Conservation (phyloP, 2,888 invertebrate genomes). For the Drosophila recens region DNA sequence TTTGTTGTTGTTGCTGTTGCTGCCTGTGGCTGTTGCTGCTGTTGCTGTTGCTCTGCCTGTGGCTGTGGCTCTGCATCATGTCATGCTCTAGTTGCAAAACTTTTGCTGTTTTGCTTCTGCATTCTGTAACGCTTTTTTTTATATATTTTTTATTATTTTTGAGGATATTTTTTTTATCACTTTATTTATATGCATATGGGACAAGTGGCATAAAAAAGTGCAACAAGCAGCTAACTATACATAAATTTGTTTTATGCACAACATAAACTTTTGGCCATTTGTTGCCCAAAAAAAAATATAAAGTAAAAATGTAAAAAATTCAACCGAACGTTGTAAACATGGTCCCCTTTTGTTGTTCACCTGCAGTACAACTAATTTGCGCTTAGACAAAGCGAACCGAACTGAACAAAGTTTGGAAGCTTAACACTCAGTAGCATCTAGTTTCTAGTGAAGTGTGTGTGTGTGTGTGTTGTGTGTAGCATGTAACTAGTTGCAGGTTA, state of each 20-base stretch:
- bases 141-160: conserved; percentile 31
- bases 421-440: conserved; percentile 57
- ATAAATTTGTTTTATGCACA: conserved; percentile 72
- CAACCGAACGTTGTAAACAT: conserved; percentile 37
- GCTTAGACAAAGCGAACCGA: conserved; percentile 62
- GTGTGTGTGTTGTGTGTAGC: conserved; percentile 47
- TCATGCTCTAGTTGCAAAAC: conserved; percentile 78
- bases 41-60: conserved; percentile 48
- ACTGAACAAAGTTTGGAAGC: conserved; percentile 52
- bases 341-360: conserved; percentile 45
- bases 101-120: conserved; percentile 49
- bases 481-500: conserved; percentile 65
- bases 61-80: conserved; percentile 71
- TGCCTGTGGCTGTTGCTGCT: conserved; percentile 32
- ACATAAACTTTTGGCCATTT: conserved; percentile 62
- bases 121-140: conserved; percentile 6
- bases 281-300: conserved; percentile 23
- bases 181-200: conserved; percentile 73
- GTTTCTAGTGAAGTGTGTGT: conserved; percentile 30
- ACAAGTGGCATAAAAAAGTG: conserved; percentile 68
- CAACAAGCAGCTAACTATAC: conserved; percentile 59
- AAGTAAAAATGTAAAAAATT: conserved; percentile 12
- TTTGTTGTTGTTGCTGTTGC: not conserved
- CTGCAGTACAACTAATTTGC: conserved; percentile 69
- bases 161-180: conserved; percentile 54